Evolutionary conservation across 2,797 vertebrate genomes (phyloP).

Genomic region (Pogonophryne albipinna): DNA sequence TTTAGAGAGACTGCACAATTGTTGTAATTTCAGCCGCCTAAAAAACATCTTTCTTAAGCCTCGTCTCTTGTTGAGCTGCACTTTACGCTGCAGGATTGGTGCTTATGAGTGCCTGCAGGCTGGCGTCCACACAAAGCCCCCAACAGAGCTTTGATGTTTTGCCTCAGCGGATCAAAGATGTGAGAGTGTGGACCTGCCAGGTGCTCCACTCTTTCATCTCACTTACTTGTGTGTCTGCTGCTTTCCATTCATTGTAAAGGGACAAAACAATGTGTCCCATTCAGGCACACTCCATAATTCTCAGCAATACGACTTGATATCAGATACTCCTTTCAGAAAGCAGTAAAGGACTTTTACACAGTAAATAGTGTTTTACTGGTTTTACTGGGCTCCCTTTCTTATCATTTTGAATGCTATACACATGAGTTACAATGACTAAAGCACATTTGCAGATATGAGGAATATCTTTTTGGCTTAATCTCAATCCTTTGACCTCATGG

Average conservation of each 20-base stretch:
- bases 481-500: slow-evolving; percentile 49
- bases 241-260: slow-evolving; percentile 55
- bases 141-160: slow-evolving; percentile 78
- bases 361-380: not conserved
- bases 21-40: slow-evolving; percentile 62
- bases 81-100: slow-evolving; percentile 69
- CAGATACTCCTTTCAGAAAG: slow-evolving; percentile 23
- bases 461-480: slow-evolving; percentile 13
- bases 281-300: slow-evolving; percentile 54
- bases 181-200: slow-evolving; percentile 66
- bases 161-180: slow-evolving; percentile 80
- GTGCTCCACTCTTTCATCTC: slow-evolving; percentile 77
- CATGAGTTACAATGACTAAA: slow-evolving; percentile 10
- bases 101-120: slow-evolving; percentile 65
- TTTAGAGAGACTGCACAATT: slow-evolving; percentile 55
- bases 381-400: slow-evolving; percentile 27
- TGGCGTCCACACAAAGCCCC: slow-evolving; percentile 69
- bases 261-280: slow-evolving; percentile 62
- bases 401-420: slow-evolving; percentile 23
- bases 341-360: slow-evolving; percentile 21
- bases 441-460: slow-evolving; percentile 12
- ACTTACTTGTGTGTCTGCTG: slow-evolving; percentile 65
- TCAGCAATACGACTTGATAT: slow-evolving; percentile 40
- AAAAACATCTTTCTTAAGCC: slow-evolving; percentile 55
- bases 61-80: slow-evolving; percentile 54